These are phyloP conservation scores for Drosophila ustulata DNA, from an alignment of 2,888 invertebrate species.

Conservation along the genomic window DNA sequence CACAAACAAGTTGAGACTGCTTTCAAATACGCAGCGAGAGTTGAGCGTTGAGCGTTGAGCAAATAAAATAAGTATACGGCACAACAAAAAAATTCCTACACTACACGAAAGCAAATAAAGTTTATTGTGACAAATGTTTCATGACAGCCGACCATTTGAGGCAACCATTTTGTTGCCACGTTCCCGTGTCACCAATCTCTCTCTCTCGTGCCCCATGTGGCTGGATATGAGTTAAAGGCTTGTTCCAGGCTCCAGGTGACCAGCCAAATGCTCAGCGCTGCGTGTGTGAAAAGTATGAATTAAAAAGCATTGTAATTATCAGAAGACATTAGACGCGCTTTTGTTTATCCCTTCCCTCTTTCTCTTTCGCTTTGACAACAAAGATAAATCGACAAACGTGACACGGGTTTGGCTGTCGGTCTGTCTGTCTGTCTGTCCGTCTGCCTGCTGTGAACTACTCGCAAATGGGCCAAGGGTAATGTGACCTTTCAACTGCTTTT, in stretches of 20 bases:
- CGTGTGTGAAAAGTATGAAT: conserved; percentile 45
- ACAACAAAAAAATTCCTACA: conserved; percentile 23
- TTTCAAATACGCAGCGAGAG: conserved; percentile 63
- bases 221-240: conserved; percentile 33
- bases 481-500: conserved; percentile 50
- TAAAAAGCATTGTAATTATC: conserved; percentile 74
- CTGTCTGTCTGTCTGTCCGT: conserved; percentile 8
- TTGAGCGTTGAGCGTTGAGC: conserved; percentile 30
- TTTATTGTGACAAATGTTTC: conserved; percentile 81
- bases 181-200: conserved; percentile 15
- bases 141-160: conserved; percentile 63
- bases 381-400: conserved; percentile 63
- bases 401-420: conserved; percentile 40
- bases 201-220: neutral
- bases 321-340: conserved; percentile 67
- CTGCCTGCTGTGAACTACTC: conserved; percentile 10
- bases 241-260: conserved; percentile 32
- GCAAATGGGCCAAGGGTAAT: conserved; percentile 51
- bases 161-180: conserved; percentile 54
- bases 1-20: conserved; percentile 60
- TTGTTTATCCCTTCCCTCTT: conserved; percentile 20
- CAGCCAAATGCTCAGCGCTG: conserved; percentile 14
- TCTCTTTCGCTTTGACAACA: conserved; percentile 12
- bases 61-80: conserved; percentile 47
- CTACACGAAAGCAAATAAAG: conserved; percentile 76